phyloP scores from a whole-genome alignment of 2,113 vertebrate species.

The Coryphaenoides rupestris region DNA sequence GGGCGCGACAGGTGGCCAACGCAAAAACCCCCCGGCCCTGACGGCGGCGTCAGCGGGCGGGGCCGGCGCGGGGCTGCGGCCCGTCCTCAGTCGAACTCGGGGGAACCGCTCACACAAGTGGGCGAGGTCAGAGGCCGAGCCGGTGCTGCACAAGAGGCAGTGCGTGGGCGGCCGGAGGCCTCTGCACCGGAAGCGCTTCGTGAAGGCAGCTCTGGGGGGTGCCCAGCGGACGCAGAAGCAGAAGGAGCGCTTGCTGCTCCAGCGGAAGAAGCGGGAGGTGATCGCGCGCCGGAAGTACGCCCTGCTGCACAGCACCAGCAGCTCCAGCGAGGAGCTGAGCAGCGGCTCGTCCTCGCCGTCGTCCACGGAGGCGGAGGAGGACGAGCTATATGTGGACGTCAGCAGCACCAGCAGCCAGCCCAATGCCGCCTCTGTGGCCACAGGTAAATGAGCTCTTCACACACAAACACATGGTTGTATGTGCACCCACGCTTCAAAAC shows the following conservation, averaged over 20 bases:
- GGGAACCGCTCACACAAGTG: slow-evolving; percentile 85
- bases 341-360: slow-evolving; percentile 88
- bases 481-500: no score
- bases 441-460: slow-evolving; percentile 72
- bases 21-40: slow-evolving; percentile 52
- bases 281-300: slow-evolving; percentile 90
- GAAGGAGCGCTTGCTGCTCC: slow-evolving; percentile 90
- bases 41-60: slow-evolving; percentile 52
- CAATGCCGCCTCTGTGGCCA: slow-evolving; percentile 80
- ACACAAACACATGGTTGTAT: no score
- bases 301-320: slow-evolving; percentile 92
- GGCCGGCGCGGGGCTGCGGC: slow-evolving; percentile 55
- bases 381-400: slow-evolving; percentile 90
- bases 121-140: slow-evolving; percentile 85
- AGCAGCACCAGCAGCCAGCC: slow-evolving; percentile 85
- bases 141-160: slow-evolving; percentile 88
- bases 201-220: slow-evolving; percentile 81
- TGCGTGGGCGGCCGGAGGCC: slow-evolving; percentile 83
- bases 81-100: slow-evolving; percentile 82
- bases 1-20: slow-evolving; percentile 57
- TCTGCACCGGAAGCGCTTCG: slow-evolving; percentile 86
- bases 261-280: slow-evolving; percentile 92
- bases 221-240: slow-evolving; percentile 91
- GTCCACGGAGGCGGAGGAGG: slow-evolving; percentile 90
- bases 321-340: slow-evolving; percentile 91